These are phyloP conservation scores for Thomomys bottae DNA, from an alignment of 2,113 vertebrate genomes.

Conservation along the genomic window DNA sequence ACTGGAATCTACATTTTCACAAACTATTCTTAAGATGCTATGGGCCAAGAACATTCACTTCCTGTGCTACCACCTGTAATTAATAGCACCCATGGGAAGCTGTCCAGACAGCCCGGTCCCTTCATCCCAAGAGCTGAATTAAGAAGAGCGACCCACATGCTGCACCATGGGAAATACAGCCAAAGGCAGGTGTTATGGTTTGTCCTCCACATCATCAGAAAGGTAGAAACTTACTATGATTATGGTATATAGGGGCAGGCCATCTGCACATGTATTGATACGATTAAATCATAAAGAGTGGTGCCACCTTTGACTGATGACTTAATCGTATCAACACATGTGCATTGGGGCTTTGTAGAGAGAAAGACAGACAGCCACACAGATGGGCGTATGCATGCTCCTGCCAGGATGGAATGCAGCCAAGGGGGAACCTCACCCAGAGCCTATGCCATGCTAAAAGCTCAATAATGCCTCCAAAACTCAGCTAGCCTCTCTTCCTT, in stretches of 20 bases:
- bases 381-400: neutral
- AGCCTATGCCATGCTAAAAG: no score
- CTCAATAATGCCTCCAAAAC: neutral
- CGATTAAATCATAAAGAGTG: neutral
- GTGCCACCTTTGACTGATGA: neutral
- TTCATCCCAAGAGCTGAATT: neutral
- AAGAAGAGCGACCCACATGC: neutral
- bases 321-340: no score
- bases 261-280: neutral
- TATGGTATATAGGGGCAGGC: no score
- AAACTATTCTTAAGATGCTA: neutral
- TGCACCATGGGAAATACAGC: neutral
- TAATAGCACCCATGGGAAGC: neutral
- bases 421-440: neutral
- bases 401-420: neutral
- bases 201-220: neutral
- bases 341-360: no score
- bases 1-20: neutral
- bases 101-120: accelerated
- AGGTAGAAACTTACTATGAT: neutral
- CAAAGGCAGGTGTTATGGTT: neutral
- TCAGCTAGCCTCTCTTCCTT: neutral
- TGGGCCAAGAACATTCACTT: neutral
- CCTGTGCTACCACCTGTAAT: neutral
- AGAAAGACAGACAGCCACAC: neutral